Evolutionary conservation across 2,113 vertebrate species (phyloP), one percentile per base, ranked within the genome.

Genomic region (Octodon degus): DNA sequence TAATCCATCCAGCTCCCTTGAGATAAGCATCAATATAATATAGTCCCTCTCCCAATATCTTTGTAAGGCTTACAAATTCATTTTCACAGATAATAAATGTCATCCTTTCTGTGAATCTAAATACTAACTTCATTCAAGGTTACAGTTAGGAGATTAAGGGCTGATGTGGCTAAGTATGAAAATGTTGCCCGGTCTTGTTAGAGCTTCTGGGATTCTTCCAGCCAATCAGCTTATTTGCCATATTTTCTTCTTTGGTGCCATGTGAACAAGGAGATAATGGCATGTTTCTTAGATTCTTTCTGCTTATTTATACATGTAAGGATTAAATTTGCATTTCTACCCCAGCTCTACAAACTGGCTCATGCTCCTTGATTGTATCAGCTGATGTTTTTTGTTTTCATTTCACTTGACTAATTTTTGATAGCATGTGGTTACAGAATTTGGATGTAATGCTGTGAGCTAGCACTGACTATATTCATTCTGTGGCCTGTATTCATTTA

Each of bases 41-140:
- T 19, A 55, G 16, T 84, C 4, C 8, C 16, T 93, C 25, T 97
- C 13, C 74, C n/a, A 53, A 86, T 37, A 43, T 13, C 7, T 89
- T 94, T 89, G 27, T 89, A n/a, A 27, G 96, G 24, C 5, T 83
- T 90, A 83, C 22, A 94, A 79, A 72, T 86, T 90, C 47, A 40
- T 4, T 92, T 94, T 93, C 89, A 83, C 50, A 89, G 32, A 92
- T 80, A 89, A 74, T 47, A 72, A 93, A 22, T 12, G 25, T 7
- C 47, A 30, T 62, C 12, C 0, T 95, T 81, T 76, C 32, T 62
- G 30, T 84, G 74, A 85, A 14, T 93, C 43, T 77, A 77, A 95
- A 90, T 77, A 81, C 40, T 65, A 63, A 43, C 17, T 94, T 91
- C 32, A 86, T 37, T 72, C 60, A 68, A 89, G 85, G 19, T 85